These are phyloP conservation scores for Paramormyrops hopkinsi DNA, from an alignment of 2,797 vertebrate species.

Conservation along the genomic window DNA sequence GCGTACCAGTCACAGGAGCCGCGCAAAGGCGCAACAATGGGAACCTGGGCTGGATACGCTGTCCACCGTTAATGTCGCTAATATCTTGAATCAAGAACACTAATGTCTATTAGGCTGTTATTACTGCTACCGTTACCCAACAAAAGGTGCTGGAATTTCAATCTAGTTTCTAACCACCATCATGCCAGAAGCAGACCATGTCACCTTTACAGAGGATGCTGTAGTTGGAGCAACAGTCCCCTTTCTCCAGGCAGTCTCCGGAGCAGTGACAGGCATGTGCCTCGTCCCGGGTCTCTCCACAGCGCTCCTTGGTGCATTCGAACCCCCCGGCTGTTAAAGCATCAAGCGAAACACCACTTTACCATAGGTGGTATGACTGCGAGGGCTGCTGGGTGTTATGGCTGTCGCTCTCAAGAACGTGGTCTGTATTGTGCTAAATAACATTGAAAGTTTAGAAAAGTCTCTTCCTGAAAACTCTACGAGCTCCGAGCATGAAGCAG, in stretches of 20 bases:
- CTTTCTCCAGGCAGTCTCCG: slow-evolving; percentile 78
- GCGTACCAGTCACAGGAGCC: not conserved
- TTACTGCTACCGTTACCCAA: not conserved
- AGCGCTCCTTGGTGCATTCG: slow-evolving; percentile 81
- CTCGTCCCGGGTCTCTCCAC: slow-evolving; percentile 76
- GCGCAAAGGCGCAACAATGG: not conserved
- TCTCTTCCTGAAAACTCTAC: not conserved
- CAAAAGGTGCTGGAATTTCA: not conserved
- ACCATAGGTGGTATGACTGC: not conserved
- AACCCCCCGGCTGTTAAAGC: slow-evolving; percentile 74
- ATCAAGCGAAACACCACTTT: not conserved
- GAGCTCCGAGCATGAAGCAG: not conserved
- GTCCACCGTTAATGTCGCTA: not conserved
- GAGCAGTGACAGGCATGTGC: slow-evolving; percentile 90
- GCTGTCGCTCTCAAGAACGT: not conserved
- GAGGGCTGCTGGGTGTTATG: not conserved
- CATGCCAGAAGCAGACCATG: not conserved
- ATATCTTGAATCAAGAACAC: not conserved
- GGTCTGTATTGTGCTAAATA: not conserved
- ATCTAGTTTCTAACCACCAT: not conserved
- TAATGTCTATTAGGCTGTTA: not conserved
- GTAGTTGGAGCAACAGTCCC: slow-evolving; percentile 96
- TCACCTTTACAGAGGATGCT: slow-evolving; percentile 82
- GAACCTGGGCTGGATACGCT: not conserved
- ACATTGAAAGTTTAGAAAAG: not conserved